Conservation (phyloP, 2,888 invertebrate species). For the Teleogryllus oceanicus region DNA sequence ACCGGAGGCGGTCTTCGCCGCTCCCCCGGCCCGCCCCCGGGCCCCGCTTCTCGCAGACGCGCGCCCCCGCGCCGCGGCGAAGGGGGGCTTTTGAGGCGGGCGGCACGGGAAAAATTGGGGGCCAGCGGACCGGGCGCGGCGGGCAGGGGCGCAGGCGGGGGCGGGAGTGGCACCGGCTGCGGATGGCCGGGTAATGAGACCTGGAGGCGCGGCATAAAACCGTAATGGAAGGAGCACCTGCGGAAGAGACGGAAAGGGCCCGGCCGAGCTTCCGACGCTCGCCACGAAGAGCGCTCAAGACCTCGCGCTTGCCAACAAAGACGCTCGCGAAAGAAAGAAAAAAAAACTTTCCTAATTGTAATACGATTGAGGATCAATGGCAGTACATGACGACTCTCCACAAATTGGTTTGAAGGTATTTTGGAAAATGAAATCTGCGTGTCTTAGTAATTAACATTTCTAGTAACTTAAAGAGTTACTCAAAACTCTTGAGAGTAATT, state of each 20-base stretch:
- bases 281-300: neutral
- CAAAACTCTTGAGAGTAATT: no score
- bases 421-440: no score
- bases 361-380: no score
- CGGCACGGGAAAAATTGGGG: slow-evolving; percentile 18
- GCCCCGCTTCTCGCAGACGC: neutral
- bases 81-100: neutral
- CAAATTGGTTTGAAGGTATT: no score
- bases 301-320: no score
- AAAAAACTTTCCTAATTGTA: no score
- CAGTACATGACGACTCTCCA: no score
- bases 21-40: neutral
- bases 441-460: no score
- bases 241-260: neutral
- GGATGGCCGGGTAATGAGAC: slow-evolving; percentile 9
- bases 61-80: neutral
- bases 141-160: neutral
- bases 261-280: neutral
- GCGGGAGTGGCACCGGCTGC: neutral
- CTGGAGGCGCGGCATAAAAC: neutral
- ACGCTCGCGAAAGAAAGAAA: no score
- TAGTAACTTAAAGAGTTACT: no score
- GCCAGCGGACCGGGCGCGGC: neutral
- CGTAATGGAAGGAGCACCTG: slow-evolving; percentile 7
- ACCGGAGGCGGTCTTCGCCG: neutral